Percentiles rank a stretch among this genome's conserved stretches.
These are phyloP conservation scores for Eospalax fontanierii DNA, from an alignment of 2,797 vertebrate genomes.

Conservation along the genomic window DNA sequence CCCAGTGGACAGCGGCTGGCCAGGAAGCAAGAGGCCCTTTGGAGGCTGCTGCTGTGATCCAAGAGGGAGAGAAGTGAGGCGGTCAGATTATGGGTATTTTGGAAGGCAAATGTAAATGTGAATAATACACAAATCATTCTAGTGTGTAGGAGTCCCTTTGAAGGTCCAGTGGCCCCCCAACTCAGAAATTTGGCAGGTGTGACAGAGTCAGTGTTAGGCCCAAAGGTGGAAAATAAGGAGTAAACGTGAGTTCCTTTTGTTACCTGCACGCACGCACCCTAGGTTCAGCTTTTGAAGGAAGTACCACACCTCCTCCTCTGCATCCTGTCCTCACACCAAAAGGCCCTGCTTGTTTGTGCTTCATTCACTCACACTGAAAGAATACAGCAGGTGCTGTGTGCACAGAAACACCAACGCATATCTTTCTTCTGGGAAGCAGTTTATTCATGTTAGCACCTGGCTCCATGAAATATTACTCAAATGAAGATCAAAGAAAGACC, in stretches of 20 bases:
- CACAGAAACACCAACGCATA: too few relatives aligned
- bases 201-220: not conserved
- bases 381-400: too few relatives aligned
- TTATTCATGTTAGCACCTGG: too few relatives aligned
- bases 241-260: not conserved
- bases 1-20: not conserved
- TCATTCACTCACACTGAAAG: too few relatives aligned
- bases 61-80: too few relatives aligned
- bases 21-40: not conserved
- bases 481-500: too few relatives aligned
- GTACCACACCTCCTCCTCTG: not conserved
- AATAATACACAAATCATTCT: not conserved
- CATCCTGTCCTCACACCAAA: not conserved
- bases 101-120: not conserved
- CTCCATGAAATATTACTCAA: too few relatives aligned
- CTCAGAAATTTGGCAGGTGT: not conserved
- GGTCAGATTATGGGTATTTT: not conserved
- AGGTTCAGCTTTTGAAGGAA: not conserved
- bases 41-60: not conserved
- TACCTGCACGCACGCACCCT: rapidly evolving
- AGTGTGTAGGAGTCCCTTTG: not conserved
- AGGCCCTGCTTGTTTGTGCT: not conserved
- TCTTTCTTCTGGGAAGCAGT: too few relatives aligned
- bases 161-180: not conserved
- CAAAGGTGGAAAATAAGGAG: not conserved